Conservation (phyloP, 2,797 vertebrate species). For the Enteromius treurensis region DNA sequence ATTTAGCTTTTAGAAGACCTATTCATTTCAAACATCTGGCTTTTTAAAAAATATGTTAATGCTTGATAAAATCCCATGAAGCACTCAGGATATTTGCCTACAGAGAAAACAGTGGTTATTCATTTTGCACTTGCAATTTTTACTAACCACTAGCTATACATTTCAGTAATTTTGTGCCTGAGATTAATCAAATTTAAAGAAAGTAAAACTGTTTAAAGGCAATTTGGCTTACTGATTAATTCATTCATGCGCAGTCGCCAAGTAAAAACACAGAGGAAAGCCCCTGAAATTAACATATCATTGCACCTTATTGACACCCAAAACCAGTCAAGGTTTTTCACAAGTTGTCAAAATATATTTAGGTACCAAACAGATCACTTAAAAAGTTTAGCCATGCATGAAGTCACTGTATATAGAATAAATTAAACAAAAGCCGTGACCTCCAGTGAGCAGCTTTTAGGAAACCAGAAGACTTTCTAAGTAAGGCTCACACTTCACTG, state of each 20-base stretch:
- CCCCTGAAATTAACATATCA: neutral
- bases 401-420: neutral
- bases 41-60: neutral
- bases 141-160: neutral
- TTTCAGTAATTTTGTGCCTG: neutral
- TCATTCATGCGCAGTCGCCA: neutral
- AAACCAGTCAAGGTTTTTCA: neutral
- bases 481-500: slow-evolving; percentile 12
- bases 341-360: slow-evolving; percentile 9
- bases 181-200: neutral
- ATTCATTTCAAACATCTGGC: neutral
- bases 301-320: neutral
- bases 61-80: slow-evolving; percentile 10
- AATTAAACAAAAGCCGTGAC: neutral
- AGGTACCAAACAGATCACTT: neutral
- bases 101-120: neutral
- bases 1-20: neutral
- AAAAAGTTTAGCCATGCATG: neutral
- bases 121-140: neutral
- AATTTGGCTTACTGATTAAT: neutral
- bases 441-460: neutral
- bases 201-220: neutral
- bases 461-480: slow-evolving; percentile 19
- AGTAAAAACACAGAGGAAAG: neutral
- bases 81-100: slow-evolving; percentile 3